Evolutionary conservation across 2,888 invertebrate genomes (phyloP).

Genomic region (Diarsia rubi): DNA sequence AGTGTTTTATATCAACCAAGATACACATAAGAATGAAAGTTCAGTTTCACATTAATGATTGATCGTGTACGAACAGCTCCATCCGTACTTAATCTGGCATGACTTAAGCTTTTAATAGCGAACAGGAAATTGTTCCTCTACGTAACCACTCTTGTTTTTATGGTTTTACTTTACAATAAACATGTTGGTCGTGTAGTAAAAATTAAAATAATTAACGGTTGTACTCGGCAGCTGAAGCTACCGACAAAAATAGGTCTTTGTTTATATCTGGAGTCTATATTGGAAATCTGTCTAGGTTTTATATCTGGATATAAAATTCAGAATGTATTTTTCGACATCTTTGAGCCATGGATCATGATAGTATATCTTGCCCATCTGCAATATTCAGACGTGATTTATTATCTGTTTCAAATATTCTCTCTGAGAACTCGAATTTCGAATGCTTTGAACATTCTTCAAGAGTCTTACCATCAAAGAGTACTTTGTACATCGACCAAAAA

Average conservation of each 20-base stretch:
- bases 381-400: constrained; percentile 20
- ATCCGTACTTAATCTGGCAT: constrained; percentile 57
- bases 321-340: constrained; percentile 9
- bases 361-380: constrained; percentile 23
- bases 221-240: constrained; percentile 8
- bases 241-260: constrained; percentile 24
- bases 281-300: constrained; percentile 24
- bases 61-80: constrained; percentile 36
- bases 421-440: background rate
- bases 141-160: constrained; percentile 52
- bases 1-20: constrained; percentile 31
- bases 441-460: constrained; percentile 7
- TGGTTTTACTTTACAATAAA: constrained; percentile 59
- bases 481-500: constrained; percentile 23
- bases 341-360: background rate
- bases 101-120: constrained; percentile 53
- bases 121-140: constrained; percentile 56
- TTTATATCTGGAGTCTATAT: background rate
- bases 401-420: constrained; percentile 17
- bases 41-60: constrained; percentile 53
- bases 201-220: constrained; percentile 37
- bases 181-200: constrained; percentile 38
- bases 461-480: constrained; percentile 2
- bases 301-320: constrained; percentile 29
- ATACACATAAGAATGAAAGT: constrained; percentile 40